phyloP scores from a whole-genome alignment of 2,113 vertebrate genomes.

The Calonectris borealis region DNA sequence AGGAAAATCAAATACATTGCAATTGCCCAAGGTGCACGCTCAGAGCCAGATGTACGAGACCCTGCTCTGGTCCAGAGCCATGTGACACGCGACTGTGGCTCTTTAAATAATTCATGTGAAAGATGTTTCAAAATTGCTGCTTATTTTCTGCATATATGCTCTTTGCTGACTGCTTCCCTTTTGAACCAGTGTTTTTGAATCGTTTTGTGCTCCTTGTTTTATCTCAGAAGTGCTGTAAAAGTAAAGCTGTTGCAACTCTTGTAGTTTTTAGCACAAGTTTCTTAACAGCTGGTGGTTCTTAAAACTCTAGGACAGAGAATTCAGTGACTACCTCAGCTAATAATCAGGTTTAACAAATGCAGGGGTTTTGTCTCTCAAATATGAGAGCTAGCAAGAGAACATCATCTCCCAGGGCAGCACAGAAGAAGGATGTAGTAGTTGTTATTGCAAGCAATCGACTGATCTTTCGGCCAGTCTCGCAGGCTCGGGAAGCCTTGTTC shows the following conservation, averaged over 20 bases:
- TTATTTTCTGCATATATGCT: conserved; percentile 16
- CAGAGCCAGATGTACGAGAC: not conserved
- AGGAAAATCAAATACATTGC: not conserved
- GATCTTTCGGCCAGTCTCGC: not conserved
- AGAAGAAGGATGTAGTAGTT: not conserved
- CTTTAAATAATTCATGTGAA: conserved; percentile 17
- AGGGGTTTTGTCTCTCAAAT: not conserved
- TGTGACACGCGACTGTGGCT: conserved; percentile 29
- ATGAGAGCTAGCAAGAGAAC: not conserved
- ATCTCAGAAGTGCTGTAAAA: not conserved
- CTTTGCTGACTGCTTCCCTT: conserved; percentile 32
- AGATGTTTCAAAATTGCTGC: conserved; percentile 35
- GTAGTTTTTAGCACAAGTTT: not conserved
- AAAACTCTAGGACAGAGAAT: not conserved
- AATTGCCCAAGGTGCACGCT: not conserved
- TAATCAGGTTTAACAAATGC: conserved; percentile 1
- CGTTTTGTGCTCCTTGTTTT: not conserved
- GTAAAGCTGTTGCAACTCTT: not conserved
- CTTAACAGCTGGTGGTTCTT: not conserved
- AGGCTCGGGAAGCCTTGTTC: not conserved
- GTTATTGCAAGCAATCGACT: not conserved
- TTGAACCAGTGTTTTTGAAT: not conserved
- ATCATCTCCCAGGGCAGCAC: not conserved
- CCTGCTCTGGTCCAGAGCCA: conserved; percentile 38
- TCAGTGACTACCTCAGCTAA: not conserved